Evolutionary conservation across 2,797 vertebrate species (phyloP).

Genomic region (Poeciliopsis turneri): DNA sequence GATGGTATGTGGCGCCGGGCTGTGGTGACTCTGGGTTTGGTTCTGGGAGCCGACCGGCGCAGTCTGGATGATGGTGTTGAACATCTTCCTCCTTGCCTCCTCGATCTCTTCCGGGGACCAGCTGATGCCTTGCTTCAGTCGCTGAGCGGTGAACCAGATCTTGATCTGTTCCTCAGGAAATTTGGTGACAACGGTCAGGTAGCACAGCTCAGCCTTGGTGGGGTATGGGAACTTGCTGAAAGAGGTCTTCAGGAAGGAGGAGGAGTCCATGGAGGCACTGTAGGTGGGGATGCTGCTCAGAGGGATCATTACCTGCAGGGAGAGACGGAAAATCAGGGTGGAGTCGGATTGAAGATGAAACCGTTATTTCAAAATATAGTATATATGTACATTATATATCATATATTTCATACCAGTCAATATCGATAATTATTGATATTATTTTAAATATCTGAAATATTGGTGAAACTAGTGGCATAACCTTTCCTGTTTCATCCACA

Average conservation of each 20-base stretch:
- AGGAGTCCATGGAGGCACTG: conserved; percentile 95
- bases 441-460: too few relatives aligned
- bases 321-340: conserved; percentile 44
- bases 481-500: neutral
- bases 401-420: too few relatives aligned
- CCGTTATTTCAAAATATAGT: too few relatives aligned
- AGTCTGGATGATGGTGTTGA: conserved; percentile 96
- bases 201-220: conserved; percentile 97
- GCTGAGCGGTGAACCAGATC: conserved; percentile 98
- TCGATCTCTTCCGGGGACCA: conserved; percentile 99
- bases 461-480: neutral
- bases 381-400: too few relatives aligned
- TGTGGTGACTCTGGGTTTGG: conserved; percentile 82
- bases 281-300: conserved; percentile 98
- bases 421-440: too few relatives aligned
- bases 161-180: conserved; percentile 98
- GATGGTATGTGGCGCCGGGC: conserved; percentile 84
- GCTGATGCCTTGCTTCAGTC: conserved; percentile 97
- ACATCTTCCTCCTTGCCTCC: conserved; percentile 97
- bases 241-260: conserved; percentile 95
- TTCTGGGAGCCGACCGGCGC: conserved; percentile 81
- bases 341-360: neutral
- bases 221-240: conserved; percentile 99
- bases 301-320: conserved; percentile 95
- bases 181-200: conserved; percentile 97